phyloP scores from a whole-genome alignment of 2,113 vertebrate genomes.

The Caracal caracal region DNA sequence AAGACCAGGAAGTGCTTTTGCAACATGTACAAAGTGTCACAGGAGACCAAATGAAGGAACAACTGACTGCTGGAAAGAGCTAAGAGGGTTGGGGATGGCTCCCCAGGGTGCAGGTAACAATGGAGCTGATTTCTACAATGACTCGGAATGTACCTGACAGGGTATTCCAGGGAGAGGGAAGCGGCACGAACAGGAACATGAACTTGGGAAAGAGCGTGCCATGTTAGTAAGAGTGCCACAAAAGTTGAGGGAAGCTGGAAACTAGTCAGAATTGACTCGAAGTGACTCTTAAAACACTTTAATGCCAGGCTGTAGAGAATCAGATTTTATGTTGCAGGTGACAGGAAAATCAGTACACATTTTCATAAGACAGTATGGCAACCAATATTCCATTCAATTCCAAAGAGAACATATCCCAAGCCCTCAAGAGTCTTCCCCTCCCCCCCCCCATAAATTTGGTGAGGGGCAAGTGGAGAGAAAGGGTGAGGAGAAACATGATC shows the following conservation, averaged over 20 bases:
- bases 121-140: not conserved
- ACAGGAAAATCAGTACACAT: not conserved
- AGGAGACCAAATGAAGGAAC: not conserved
- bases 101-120: not conserved
- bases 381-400: not conserved
- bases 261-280: not conserved
- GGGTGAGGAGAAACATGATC: not conserved
- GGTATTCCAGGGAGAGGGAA: not conserved
- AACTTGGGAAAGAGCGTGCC: fast-evolving
- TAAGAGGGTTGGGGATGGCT: not conserved
- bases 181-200: fast-evolving
- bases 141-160: not conserved
- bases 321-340: not conserved
- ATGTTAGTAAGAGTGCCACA: not conserved
- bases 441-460: no score
- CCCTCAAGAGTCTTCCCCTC: not conserved
- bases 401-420: not conserved
- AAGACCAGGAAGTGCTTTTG: not conserved
- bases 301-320: not conserved
- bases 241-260: not conserved
- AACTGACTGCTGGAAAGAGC: not conserved
- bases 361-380: not conserved
- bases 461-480: not conserved
- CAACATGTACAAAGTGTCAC: not conserved
- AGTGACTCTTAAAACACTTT: not conserved